Percentiles rank a stretch among this genome's conserved stretches.
Evolutionary conservation across 2,888 invertebrate species (phyloP).

Genomic region (Mayetiola destructor): DNA sequence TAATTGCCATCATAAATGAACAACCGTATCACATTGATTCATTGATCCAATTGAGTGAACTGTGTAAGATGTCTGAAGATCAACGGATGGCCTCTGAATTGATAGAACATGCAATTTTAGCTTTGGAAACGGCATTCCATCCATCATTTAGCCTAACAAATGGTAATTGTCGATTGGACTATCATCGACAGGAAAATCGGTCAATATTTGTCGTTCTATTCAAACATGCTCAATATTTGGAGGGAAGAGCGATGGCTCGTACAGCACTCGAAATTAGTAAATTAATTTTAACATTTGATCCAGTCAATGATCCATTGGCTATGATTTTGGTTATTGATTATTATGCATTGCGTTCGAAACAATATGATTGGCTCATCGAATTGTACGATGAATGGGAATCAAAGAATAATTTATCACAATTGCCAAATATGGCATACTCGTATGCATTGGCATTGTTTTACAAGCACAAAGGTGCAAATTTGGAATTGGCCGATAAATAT

Average conservation of each 20-base stretch:
- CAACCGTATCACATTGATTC: conserved; percentile 72
- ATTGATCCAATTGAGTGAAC: conserved; percentile 63
- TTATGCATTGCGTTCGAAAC: conserved; percentile 60
- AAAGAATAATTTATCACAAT: conserved; percentile 53
- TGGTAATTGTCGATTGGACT: conserved; percentile 61
- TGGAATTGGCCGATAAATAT: conserved; percentile 39
- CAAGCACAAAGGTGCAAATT: conserved; percentile 32
- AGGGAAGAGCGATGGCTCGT: conserved; percentile 64
- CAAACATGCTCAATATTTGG: conserved; percentile 63
- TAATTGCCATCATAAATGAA: conserved; percentile 55
- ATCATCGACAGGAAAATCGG: conserved; percentile 66
- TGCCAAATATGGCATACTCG: conserved; percentile 81
- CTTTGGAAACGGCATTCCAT: conserved; percentile 64
- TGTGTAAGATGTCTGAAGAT: conserved; percentile 64
- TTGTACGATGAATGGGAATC: conserved; percentile 44
- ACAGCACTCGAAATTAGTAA: conserved; percentile 82
- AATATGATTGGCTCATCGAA: conserved; percentile 55
- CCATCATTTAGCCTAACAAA: conserved; percentile 61
- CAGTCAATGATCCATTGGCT: conserved; percentile 62
- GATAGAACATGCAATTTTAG: conserved; percentile 62
- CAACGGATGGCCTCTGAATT: conserved; percentile 62
- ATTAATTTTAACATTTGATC: conserved; percentile 60
- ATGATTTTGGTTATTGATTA: conserved; percentile 64
- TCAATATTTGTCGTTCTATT: conserved; percentile 67
- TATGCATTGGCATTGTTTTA: conserved; percentile 59